Evolutionary conservation across 2,888 invertebrate species (phyloP).

Genomic region (Escarpia spicata): DNA sequence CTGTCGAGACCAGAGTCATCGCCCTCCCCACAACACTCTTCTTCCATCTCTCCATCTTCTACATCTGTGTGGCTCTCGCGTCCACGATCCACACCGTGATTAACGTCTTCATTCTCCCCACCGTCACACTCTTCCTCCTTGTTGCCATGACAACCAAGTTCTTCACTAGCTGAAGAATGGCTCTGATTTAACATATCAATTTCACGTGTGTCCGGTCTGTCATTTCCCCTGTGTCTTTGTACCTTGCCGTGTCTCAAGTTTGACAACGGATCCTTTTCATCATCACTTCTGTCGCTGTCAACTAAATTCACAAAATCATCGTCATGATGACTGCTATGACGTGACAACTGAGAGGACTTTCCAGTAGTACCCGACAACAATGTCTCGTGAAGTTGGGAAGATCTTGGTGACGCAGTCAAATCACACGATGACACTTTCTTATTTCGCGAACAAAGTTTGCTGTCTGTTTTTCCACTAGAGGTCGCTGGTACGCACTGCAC

Average conservation of each 20-base stretch:
- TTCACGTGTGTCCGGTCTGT: background rate
- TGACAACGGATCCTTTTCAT: background rate
- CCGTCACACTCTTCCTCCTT: conserved; percentile 21
- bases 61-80: background rate
- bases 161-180: background rate
- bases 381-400: background rate
- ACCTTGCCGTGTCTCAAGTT: background rate
- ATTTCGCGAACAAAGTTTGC: background rate
- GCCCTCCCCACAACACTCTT: background rate
- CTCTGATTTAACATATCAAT: background rate
- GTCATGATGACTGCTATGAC: background rate
- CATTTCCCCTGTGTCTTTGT: background rate
- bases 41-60: conserved; percentile 18
- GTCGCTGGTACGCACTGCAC: background rate
- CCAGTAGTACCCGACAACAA: background rate
- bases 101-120: conserved; percentile 23
- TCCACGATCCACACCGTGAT: background rate
- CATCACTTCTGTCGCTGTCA: background rate
- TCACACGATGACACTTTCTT: background rate
- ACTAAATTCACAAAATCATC: background rate
- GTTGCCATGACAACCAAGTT: background rate
- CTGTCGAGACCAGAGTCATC: background rate
- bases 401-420: background rate
- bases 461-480: background rate
- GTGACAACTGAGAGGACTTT: background rate